Base-by-base conservation (phyloP, 2,797 vertebrate genomes). In the Gobio occitaniae region DNA sequence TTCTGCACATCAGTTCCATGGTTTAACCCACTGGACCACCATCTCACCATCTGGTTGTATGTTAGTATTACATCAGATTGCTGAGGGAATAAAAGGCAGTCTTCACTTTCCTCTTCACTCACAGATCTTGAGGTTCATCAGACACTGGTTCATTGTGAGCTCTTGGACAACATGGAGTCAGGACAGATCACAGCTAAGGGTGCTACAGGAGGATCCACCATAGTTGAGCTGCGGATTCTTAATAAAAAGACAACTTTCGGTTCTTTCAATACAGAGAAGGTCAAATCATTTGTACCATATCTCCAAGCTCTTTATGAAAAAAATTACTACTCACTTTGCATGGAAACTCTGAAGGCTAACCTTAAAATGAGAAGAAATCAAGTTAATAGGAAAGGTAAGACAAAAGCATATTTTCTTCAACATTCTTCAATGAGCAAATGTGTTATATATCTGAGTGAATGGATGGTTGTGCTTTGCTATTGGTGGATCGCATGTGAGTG, bases 71-170 rank as follows among this genome's bases (percentile, higher is more conserved):
- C 56, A 59, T n/a, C 56, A 59, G 19, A 21, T 59, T 59, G n/a
- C 21, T 59, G 21, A 59, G 17, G 21, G 21, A n/a, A 21, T 36
- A 59, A 19, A 10, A 21, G 19, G 0, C 54, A 19, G 54, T 56
- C 3, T 29, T 68, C 6, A 47, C 10, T 70, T 10, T 70, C 41
- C 16, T n/a, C 38, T 17, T 38, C 15, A n/a, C 68, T 47, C 10
- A n/a, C 19, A 82, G 80, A 5, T 32, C 12, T 75, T 63, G 16
- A 50, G 21, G 56, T 76, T 15, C 44, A 65, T 21, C 81, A 83
- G 13, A 52, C 12, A 52, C n/a, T 65, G 3, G 16, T 48, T 29
- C 25, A 32, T 3, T 83, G 81, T 65, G 71, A 75, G n/a, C 41
- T 83, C 41, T 2, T 66, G 44, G 81, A 83, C 25, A 50, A 75